Base-by-base conservation (phyloP, 2,113 vertebrate genomes). In the Tychaedon coryphoeus region DNA sequence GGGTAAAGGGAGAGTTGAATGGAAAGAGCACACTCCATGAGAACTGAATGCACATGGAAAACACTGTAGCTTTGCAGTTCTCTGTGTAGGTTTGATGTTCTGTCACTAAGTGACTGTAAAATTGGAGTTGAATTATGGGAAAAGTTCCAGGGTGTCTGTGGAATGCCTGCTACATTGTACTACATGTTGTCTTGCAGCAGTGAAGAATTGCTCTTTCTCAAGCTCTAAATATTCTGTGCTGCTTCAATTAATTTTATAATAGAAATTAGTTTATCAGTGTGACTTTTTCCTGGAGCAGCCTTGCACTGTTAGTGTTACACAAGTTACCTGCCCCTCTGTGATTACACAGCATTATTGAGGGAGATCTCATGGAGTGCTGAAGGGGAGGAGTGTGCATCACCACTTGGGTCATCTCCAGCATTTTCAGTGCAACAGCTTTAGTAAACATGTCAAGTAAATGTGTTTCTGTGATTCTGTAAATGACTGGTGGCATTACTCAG, bases 331-430 rank as follows among this genome's bases (percentile, higher is more conserved):
- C 23, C 14, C 72, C 24, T 48, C 33, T 50, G 38, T 36, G 8
- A n/a, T 74, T 12, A 18, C 33, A 5, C 12, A 25, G 29, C 0
- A 0, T n/a, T 23, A 23, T 1, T 50, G 57, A 13, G 16, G 11
- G 40, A 20, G 58, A 16, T 61, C 6, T 71, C 42, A 5, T 3
- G 8, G 45, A 43, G 20, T 62, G 38, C 70, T 78, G 45, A 43
- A 76, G 40, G 51, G 33, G 20, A 66, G 48, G n/a, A 71, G 9
- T 0, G 3, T 47, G 50, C 22, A 34, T 76, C 14, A 51, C 17
- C 11, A 14, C 34, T 64, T 29, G 12, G 31, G 25, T 67, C 64
- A 58, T 72, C 48, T 40, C 58, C 64, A 62, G 14, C 64, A 45
- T 62, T 80, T 80, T 53, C 38, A 40, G 28, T 86, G 73, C 47